phyloP scores from a whole-genome alignment of 2,113 vertebrate genomes.

The Triplophysa tibetana region DNA sequence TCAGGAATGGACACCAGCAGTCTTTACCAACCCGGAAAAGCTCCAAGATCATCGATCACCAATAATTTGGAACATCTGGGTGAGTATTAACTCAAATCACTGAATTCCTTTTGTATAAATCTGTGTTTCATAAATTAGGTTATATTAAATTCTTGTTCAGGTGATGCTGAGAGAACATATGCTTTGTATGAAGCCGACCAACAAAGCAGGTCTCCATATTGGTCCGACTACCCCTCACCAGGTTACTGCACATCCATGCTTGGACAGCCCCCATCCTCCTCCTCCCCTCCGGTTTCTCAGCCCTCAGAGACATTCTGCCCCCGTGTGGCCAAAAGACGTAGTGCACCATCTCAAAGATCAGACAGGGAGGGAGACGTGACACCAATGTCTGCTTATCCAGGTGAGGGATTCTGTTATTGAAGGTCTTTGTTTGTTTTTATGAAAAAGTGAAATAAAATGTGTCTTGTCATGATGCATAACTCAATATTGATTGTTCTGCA shows the following conservation, averaged over 20 bases:
- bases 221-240: conserved; percentile 68
- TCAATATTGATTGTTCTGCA: background rate
- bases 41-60: conserved; percentile 21
- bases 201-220: conserved; percentile 65
- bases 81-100: background rate
- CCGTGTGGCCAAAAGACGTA: conserved; percentile 75
- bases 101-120: background rate
- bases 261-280: conserved; percentile 55
- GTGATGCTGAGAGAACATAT: conserved; percentile 64
- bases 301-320: conserved; percentile 71
- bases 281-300: conserved; percentile 47
- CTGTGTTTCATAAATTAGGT: no score
- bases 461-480: background rate
- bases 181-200: conserved; percentile 64
- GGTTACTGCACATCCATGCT: conserved; percentile 54
- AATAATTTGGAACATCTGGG: conserved; percentile 27
- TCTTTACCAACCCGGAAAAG: conserved; percentile 61
- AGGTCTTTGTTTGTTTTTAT: background rate
- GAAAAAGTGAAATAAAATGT: background rate
- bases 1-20: conserved; percentile 61
- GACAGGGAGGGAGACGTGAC: conserved; percentile 67
- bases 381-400: conserved; percentile 76
- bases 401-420: conserved; percentile 53
- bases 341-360: conserved; percentile 56
- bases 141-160: conserved; percentile 49